Evolutionary conservation across 2,113 vertebrate species (phyloP).

Genomic region (Rattus rattus): DNA sequence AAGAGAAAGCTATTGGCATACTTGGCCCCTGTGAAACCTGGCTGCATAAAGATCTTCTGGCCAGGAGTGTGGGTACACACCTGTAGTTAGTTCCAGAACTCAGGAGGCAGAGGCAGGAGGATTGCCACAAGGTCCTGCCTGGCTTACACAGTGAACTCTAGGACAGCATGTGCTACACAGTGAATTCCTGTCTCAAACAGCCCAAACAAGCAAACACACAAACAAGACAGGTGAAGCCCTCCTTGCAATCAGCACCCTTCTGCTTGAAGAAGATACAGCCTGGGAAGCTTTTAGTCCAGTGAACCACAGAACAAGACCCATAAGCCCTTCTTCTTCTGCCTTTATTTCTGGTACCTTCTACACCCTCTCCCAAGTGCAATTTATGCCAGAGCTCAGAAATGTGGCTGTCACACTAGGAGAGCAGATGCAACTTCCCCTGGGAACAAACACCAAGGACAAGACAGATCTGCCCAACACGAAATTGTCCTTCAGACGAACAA

Average conservation of each 20-base stretch:
- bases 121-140: neutral
- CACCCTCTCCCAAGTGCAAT: neutral
- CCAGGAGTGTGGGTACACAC: neutral
- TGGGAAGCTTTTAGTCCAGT: neutral
- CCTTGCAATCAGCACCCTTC: neutral
- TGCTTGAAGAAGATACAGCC: neutral
- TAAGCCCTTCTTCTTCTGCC: neutral
- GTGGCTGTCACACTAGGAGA: neutral
- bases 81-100: neutral
- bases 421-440: neutral
- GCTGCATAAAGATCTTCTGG: neutral
- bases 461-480: neutral
- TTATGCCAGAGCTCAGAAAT: neutral
- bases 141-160: neutral
- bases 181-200: neutral
- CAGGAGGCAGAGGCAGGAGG: neutral
- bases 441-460: neutral
- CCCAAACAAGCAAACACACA: neutral
- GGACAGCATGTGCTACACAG: neutral
- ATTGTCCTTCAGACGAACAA: neutral
- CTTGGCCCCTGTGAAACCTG: too few species aligned
- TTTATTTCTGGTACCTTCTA: neutral
- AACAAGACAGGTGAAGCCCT: accelerated
- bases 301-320: neutral
- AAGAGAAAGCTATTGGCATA: neutral